A percentile compares a stretch with the other conserved stretches of the same genome.
Conservation (phyloP, 2,888 invertebrate species). For the Tetranychus truncatus region DNA sequence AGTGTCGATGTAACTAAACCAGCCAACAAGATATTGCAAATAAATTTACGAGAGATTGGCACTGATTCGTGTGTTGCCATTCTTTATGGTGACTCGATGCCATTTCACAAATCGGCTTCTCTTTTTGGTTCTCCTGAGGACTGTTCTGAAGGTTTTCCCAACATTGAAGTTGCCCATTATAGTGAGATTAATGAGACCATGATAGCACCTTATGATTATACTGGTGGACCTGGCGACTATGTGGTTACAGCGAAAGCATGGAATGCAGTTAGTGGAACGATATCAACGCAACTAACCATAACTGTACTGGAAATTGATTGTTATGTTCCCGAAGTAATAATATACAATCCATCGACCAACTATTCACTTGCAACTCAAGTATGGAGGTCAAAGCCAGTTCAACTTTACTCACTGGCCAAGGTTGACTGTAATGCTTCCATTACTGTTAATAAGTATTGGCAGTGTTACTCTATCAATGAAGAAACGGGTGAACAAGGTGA, state of each 20-base stretch:
- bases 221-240: constrained; percentile 4
- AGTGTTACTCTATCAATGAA: constrained; percentile 24
- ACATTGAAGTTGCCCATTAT: neutral
- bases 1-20: constrained; percentile 26
- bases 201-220: neutral
- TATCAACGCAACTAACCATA: neutral
- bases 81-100: constrained; percentile 25
- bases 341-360: constrained; percentile 24
- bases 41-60: constrained; percentile 25
- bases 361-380: constrained; percentile 22
- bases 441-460: constrained; percentile 26
- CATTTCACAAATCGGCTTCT: neutral
- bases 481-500: constrained; percentile 23
- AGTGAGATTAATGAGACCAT: neutral
- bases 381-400: constrained; percentile 25
- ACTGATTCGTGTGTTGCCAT: constrained; percentile 27
- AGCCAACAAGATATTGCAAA: constrained; percentile 25
- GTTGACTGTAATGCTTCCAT: constrained; percentile 27
- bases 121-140: neutral
- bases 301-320: constrained; percentile 23
- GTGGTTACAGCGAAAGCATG: neutral
- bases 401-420: constrained; percentile 26
- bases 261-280: neutral
- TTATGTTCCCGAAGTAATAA: constrained; percentile 25
- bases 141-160: neutral